Evolutionary conservation across 2,113 vertebrate genomes (phyloP).

Genomic region (Peucedramus taeniatus): DNA sequence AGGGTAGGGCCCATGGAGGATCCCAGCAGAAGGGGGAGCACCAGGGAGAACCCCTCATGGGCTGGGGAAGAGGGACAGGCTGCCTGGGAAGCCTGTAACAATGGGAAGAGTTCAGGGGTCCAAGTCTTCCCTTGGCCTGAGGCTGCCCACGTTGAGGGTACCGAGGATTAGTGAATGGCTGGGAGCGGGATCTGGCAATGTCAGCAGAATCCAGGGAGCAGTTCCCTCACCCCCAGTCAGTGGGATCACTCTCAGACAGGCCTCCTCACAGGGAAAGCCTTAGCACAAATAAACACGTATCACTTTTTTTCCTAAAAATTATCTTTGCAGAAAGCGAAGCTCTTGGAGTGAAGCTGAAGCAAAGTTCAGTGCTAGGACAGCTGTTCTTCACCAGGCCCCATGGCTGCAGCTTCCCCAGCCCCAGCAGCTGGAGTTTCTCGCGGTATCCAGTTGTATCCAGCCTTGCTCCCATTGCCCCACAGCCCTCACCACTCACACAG

Average conservation of each 20-base stretch:
- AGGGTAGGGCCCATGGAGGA: not conserved
- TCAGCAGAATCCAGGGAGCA: not conserved
- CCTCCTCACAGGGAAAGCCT: not conserved
- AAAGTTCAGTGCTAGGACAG: not conserved
- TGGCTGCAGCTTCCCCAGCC: not conserved
- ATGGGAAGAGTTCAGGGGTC: not conserved
- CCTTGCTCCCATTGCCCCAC: too few relatives aligned
- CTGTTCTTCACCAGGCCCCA: not conserved
- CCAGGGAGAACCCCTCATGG: not conserved
- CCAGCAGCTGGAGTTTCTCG: fast-evolving
- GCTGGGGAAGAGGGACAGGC: not conserved
- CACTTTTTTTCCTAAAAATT: not conserved
- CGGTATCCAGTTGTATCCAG: not conserved
- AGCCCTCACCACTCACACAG: not conserved
- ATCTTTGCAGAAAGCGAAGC: not conserved
- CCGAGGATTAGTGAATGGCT: fast-evolving
- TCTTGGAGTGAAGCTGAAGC: not conserved
- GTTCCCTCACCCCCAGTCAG: not conserved
- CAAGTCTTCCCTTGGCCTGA: not conserved
- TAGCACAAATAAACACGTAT: not conserved
- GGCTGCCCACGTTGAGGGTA: not conserved
- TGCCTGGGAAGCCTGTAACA: not conserved
- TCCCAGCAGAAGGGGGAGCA: not conserved
- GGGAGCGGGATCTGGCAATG: fast-evolving
- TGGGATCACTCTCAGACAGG: not conserved